Base-by-base conservation (phyloP, 2,888 invertebrate species). In the Serripes groenlandicus region DNA sequence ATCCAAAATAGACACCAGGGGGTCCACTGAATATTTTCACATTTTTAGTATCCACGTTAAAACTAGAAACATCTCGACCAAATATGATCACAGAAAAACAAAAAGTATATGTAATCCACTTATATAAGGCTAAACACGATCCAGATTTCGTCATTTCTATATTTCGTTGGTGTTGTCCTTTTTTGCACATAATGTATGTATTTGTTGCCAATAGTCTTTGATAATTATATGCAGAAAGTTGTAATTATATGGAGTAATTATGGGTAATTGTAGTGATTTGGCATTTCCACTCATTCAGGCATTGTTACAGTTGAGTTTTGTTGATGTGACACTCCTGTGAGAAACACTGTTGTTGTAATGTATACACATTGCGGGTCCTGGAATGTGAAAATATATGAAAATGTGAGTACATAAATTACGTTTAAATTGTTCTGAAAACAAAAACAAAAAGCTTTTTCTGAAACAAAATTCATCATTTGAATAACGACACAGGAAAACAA, bases 1-100 rank as follows among this genome's bases (percentile, higher is more conserved):
- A 92, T 83, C 92, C 92, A 75, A 92, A 92, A 78, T 89, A 91
- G 23, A 89, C 90, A 54, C 86, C 90, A 1, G 69, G 70, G 0
- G 90, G 89, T 32, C 91, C 92, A 35, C 81, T 83, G 70, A 88
- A 91, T n/a, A 91, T 73, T 52, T 88, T 84, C 9, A 88, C 85
- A 75, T 87, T 88, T 52, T 81, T 83, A 0, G 82, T 85, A 75
- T 91, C 91, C 52, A 91, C 83, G 71, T 91, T 91, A 86, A 90
- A 92, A 23, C 78, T 21, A 3, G 32, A 1, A 1, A 80, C 83
- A 54, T 28, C 28, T 18, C 37, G 42, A 42, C 49, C 69, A 32
- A 49, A 7, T 52, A 42, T 26, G 5, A 66, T 42, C 66, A 66
- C 66, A 66, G 28, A 66, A 23, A 42, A 4, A 42, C n/a, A 66